Evolutionary conservation across 2,797 vertebrate genomes (phyloP).

Genomic region (Ceyx erithaca): DNA sequence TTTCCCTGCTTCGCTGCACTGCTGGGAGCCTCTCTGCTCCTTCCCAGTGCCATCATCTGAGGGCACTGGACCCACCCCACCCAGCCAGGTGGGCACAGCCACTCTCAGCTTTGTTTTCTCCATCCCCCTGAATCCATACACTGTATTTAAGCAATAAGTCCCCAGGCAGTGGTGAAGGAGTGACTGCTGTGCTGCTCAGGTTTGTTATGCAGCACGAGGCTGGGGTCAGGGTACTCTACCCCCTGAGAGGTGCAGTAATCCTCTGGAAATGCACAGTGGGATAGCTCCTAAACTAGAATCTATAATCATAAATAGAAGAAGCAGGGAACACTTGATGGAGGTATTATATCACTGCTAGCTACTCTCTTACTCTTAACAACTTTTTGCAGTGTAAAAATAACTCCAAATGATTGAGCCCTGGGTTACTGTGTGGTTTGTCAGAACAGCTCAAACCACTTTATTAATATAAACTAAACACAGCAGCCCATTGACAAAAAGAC

Average conservation of each 20-base stretch:
- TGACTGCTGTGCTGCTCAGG: neutral
- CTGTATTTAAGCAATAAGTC: constrained; percentile 32
- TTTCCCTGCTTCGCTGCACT: neutral
- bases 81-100: neutral
- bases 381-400: neutral
- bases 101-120: constrained; percentile 11
- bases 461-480: neutral
- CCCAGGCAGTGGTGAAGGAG: neutral
- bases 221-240: neutral
- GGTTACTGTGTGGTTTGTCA: neutral
- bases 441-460: neutral
- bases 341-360: neutral
- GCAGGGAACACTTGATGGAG: neutral
- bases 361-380: neutral
- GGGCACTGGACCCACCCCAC: neutral
- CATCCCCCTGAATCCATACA: neutral
- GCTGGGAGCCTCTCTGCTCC: neutral
- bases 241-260: neutral
- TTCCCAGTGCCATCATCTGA: neutral
- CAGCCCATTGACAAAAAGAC: neutral
- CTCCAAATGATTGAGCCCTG: neutral
- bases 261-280: neutral
- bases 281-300: neutral
- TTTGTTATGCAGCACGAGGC: neutral
- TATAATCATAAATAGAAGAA: neutral